These are phyloP conservation scores for Palaemon carinicauda DNA, from an alignment of 1,140 invertebrate species.

Conservation along the genomic window DNA sequence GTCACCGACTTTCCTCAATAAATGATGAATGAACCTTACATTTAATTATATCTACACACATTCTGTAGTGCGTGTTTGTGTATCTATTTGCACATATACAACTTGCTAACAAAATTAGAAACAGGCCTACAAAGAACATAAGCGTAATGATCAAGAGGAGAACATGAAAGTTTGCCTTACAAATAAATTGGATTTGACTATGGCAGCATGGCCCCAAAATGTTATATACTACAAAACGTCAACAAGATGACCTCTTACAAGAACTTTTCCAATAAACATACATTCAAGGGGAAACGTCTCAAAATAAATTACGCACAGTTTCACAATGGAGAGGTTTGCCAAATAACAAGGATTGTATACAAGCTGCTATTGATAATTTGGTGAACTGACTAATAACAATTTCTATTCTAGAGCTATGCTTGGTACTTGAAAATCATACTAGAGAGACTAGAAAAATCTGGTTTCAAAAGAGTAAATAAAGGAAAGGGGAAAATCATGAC, in stretches of 20 bases:
- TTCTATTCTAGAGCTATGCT: too few species aligned
- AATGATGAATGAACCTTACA: neutral
- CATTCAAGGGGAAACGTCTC: too few species aligned
- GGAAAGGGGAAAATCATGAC: too few species aligned
- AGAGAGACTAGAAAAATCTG: too few species aligned
- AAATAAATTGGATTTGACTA: slow-evolving; percentile 32
- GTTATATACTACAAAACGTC: neutral
- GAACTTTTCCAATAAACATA: too few species aligned
- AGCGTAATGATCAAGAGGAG: slow-evolving; percentile 36
- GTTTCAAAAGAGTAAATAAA: too few species aligned
- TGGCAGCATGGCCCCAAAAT: slow-evolving; percentile 27
- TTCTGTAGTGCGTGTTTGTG: neutral
- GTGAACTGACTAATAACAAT: too few species aligned
- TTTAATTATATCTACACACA: too few species aligned
- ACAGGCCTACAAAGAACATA: slow-evolving; percentile 28
- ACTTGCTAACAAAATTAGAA: neutral
- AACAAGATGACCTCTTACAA: neutral
- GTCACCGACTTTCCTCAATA: too few species aligned
- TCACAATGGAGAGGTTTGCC: too few species aligned
- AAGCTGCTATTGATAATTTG: neutral
- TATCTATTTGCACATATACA: neutral
- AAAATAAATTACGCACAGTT: too few species aligned
- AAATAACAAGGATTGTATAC: neutral
- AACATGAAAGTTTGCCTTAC: neutral
- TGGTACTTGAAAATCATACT: too few species aligned